Base-by-base conservation (phyloP, 2,113 vertebrate genomes). In the Cyanoliseus patagonus region DNA sequence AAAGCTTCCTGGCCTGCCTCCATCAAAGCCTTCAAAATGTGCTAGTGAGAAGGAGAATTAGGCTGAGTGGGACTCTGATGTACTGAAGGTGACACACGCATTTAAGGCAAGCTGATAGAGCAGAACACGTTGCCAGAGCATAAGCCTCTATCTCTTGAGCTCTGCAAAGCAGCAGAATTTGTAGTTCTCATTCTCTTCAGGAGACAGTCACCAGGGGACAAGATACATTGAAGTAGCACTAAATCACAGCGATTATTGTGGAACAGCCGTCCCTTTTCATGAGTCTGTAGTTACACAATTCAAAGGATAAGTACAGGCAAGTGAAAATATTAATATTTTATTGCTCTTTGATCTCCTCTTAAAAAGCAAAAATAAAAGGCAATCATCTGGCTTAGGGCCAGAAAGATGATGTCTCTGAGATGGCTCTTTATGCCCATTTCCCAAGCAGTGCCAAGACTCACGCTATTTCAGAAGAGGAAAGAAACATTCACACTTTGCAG, bases 261-360 rank as follows among this genome's bases (percentile, higher is more conserved):
- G 69, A 94, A 82, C 66, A 95, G 88, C 62, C 82, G 83, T 37
- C 93, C 18, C 61, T 96, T 83, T 79, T 91, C 52, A 74, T 23
- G 41, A 89, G 22, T 49, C 47, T 83, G 12, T 69, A 82, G 82
- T 92, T 86, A 93, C 28, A 66, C 72, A 75, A 72, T 76, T 95
- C 52, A 96, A 90, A 88, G 62, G 62, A 35, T 89, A 89, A 86
- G 53, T 53, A 91, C 11, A 41, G 67, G 10, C 62, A 90, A 93
- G 59, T 47, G 44, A 90, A 93, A 93, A 92, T 83, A 75, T 12
- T 44, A 47, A 3, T 46, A 88, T 91, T 94, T 77, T 76, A 75
- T 57, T 59, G 31, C 53, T 84, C 68, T 95, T 90, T 92, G 53
- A 91, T 88, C 63, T 92, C 31, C 22, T 85, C 20, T 57, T 87